Conservation (phyloP, 2,888 invertebrate species). For the Sesia apiformis region DNA sequence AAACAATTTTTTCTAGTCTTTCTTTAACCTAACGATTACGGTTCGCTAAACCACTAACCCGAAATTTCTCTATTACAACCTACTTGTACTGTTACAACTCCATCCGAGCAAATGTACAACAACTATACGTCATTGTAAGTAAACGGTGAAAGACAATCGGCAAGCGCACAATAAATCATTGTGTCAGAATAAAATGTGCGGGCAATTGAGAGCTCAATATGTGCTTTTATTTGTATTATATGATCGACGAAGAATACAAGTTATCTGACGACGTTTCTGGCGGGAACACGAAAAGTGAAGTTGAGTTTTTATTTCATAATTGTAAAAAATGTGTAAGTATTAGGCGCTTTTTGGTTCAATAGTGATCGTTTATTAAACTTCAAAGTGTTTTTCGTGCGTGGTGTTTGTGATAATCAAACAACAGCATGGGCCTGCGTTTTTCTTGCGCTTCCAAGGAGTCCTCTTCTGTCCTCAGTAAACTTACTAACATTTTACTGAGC, state of each 20-base stretch:
- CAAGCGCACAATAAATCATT: slow-evolving; percentile 25
- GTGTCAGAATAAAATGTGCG: slow-evolving; percentile 30
- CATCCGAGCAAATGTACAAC: slow-evolving; percentile 1
- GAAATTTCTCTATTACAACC: slow-evolving; percentile 26
- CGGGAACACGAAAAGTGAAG: too few relatives aligned
- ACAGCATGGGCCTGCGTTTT: too few relatives aligned
- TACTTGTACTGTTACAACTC: slow-evolving; percentile 5
- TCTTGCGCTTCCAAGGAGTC: too few relatives aligned
- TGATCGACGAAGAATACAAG: background rate
- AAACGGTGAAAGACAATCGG: slow-evolving; percentile 41
- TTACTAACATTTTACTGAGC: too few relatives aligned
- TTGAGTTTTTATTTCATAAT: too few relatives aligned
- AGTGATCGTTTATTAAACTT: too few relatives aligned
- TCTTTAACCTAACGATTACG: slow-evolving; percentile 11
- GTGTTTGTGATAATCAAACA: too few relatives aligned
- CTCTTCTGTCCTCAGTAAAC: too few relatives aligned
- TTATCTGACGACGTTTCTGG: background rate
- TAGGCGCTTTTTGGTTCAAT: too few relatives aligned
- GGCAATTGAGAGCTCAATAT: background rate
- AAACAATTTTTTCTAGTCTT: background rate
- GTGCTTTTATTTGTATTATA: background rate
- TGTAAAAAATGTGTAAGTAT: too few relatives aligned
- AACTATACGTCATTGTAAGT: slow-evolving; percentile 27
- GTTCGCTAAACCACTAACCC: slow-evolving; percentile 22
- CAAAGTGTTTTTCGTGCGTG: too few relatives aligned